phyloP scores from a whole-genome alignment of 1,140 invertebrate species.

The Trichoplusia ni region DNA sequence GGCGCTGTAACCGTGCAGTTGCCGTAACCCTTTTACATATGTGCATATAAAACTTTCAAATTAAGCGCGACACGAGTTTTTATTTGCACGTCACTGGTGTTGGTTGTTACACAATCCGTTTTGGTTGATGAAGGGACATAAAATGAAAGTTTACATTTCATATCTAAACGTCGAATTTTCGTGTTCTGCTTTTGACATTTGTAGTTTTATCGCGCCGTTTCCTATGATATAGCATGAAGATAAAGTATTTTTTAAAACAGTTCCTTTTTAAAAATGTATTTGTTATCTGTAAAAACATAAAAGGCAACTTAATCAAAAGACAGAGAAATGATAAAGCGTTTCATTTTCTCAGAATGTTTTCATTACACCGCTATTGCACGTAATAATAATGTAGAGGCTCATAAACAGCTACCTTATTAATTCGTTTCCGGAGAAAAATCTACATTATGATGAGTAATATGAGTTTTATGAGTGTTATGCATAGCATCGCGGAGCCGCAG shows the following conservation, averaged over 20 bases:
- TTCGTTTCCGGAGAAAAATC: conserved; percentile 14
- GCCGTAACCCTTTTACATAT: neutral
- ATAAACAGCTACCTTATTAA: conserved; percentile 15
- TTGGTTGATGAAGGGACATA: conserved; percentile 4
- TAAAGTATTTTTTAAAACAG: neutral
- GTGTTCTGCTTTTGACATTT: neutral
- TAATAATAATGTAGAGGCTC: conserved; percentile 5
- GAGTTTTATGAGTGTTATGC: conserved; percentile 28
- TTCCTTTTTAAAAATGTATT: too few relatives aligned
- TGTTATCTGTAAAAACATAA: too few relatives aligned
- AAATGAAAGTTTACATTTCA: neutral
- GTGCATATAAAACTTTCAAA: neutral
- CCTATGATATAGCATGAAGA: neutral
- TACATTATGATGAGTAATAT: conserved; percentile 27
- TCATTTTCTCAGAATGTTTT: too few relatives aligned
- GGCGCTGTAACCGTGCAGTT: neutral
- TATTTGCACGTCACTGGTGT: neutral
- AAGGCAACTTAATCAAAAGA: too few relatives aligned
- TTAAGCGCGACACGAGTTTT: neutral
- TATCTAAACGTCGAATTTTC: neutral
- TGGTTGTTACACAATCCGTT: neutral
- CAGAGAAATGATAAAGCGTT: too few relatives aligned
- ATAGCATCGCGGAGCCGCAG: conserved; percentile 19
- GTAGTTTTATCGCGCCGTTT: neutral
- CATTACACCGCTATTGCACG: too few relatives aligned